Conservation (phyloP, 2,888 invertebrate genomes). For the Tridacna gigas region DNA sequence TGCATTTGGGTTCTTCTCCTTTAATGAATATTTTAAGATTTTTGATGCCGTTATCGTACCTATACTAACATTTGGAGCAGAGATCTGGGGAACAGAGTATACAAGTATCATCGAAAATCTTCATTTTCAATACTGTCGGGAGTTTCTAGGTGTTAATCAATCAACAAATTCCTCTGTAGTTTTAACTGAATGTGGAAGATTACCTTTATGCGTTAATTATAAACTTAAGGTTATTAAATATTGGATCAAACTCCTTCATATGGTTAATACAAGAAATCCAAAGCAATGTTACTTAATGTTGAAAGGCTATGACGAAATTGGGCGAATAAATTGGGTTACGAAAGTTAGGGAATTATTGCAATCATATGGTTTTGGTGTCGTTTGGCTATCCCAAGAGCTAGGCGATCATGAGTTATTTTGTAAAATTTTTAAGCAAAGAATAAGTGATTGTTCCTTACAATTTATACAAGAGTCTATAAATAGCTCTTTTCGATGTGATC, state of each 20-base stretch:
- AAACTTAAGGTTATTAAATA: conserved; percentile 13
- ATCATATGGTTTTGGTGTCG: conserved; percentile 23
- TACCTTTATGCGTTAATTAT: conserved; percentile 8
- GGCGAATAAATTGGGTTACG: conserved; percentile 23
- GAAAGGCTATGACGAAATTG: not conserved
- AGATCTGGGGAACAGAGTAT: conserved; percentile 36
- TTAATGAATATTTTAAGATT: not conserved
- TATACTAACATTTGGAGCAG: conserved; percentile 21
- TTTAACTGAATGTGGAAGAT: conserved; percentile 29
- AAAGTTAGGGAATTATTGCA: conserved; percentile 10
- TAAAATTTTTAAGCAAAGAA: conserved; percentile 12
- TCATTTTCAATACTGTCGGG: conserved; percentile 30
- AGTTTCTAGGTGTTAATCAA: not conserved
- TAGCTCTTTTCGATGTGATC: conserved; percentile 14
- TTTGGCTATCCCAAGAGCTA: conserved; percentile 22
- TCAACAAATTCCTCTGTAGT: conserved; percentile 16
- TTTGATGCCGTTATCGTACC: conserved; percentile 30
- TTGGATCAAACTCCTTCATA: conserved; percentile 31
- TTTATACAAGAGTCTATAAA: conserved; percentile 12
- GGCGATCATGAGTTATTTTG: conserved; percentile 21
- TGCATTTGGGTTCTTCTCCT: too few relatives aligned
- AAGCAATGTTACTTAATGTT: conserved; percentile 30
- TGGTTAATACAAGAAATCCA: conserved; percentile 23
- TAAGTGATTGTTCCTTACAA: conserved; percentile 4
- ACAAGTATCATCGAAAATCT: conserved; percentile 32